Conservation (phyloP, 2,888 invertebrate species). For the Saturnia pavonia region DNA sequence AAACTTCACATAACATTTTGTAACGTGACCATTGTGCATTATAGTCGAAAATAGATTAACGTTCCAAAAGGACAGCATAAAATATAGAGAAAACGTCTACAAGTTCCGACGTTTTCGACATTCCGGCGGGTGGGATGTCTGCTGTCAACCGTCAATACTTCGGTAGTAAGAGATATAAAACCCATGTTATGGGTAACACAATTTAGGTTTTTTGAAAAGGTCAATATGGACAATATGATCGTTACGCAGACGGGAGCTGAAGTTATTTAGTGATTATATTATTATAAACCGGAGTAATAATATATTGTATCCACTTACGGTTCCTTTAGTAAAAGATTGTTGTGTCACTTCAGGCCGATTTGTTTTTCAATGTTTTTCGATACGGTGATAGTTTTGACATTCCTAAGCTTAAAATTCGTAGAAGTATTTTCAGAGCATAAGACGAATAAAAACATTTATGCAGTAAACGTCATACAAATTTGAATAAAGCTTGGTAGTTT, state of each 20-base stretch:
- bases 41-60: conserved; percentile 24
- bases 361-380: too few species aligned
- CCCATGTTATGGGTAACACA: conserved; percentile 30
- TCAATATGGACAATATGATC: neutral
- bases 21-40: conserved; percentile 25
- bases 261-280: neutral
- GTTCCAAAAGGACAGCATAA: neutral
- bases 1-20: conserved; percentile 30
- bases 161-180: conserved; percentile 39
- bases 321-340: too few species aligned
- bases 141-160: conserved; percentile 46
- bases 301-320: too few species aligned
- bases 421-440: too few species aligned
- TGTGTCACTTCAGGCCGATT: too few species aligned
- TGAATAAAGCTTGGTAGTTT: too few species aligned
- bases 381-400: too few species aligned
- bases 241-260: neutral
- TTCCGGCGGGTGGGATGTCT: conserved; percentile 20
- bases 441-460: too few species aligned
- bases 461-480: too few species aligned
- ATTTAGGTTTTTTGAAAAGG: conserved; percentile 7
- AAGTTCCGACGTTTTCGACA: conserved; percentile 8
- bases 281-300: too few species aligned
- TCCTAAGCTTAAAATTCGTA: too few species aligned
- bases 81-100: conserved; percentile 14